These are phyloP conservation scores for Agonopterix arenella DNA, from an alignment of 2,888 invertebrate species.

Conservation along the genomic window DNA sequence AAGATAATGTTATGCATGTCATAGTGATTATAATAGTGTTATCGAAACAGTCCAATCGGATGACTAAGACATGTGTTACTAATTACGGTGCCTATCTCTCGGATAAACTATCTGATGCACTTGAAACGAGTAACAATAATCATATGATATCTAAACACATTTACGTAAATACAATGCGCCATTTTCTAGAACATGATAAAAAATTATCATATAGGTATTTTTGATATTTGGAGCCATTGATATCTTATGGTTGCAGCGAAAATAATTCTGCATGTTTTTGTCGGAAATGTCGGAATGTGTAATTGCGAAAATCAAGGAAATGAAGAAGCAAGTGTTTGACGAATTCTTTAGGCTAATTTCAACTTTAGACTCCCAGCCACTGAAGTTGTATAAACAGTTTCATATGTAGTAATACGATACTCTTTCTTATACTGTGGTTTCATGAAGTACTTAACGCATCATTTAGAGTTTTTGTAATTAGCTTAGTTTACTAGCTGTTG, in stretches of 20 bases:
- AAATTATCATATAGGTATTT: neutral
- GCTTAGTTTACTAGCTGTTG: too few species aligned
- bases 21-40: neutral
- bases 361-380: too few species aligned
- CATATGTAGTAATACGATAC: too few species aligned
- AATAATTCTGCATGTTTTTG: too few species aligned
- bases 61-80: neutral
- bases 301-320: neutral
- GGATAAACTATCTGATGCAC: slow-evolving; percentile 3
- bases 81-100: slow-evolving; percentile 2
- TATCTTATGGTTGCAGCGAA: too few species aligned
- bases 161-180: slow-evolving; percentile 56
- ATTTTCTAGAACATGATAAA: slow-evolving; percentile 12
- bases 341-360: slow-evolving; percentile 7
- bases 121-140: slow-evolving; percentile 16
- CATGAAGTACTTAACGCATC: too few species aligned
- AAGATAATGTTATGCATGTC: neutral
- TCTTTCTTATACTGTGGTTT: too few species aligned
- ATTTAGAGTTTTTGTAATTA: too few species aligned
- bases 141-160: slow-evolving; percentile 31
- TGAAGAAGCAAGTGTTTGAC: neutral
- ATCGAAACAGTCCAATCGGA: neutral
- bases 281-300: neutral
- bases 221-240: too few species aligned
- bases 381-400: too few species aligned